Base-by-base conservation (phyloP, 2,797 vertebrate species). In the Rhinoraja longicauda region DNA sequence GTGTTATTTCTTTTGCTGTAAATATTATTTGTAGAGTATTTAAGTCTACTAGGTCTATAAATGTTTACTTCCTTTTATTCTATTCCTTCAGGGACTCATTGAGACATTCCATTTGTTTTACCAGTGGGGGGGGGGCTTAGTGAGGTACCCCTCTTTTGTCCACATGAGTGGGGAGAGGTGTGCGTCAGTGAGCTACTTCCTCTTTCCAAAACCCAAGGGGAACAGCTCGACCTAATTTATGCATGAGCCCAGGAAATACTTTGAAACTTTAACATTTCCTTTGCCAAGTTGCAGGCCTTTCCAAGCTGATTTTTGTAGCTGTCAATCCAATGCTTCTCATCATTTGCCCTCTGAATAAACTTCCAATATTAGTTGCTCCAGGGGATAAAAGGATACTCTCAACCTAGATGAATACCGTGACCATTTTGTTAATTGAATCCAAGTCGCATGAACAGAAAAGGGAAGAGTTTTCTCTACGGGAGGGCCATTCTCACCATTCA, bases 341-440 rank as follows among this genome's bases (percentile, higher is more conserved):
- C 64, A 13, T 88, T n/a, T 88, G n/a, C n/a, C 59, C 84, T 36
- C 7, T 64, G 84, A 88, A 24, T 88, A 88, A 36, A 36, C 62
- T 19, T 88, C 29, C 82, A 88, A 2, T 19, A 21, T 67, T 3
- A 67, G 67, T 15, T 15, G 62, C 59, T 67, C 62, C 62, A 67
- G n/a, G n/a, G 13, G 59, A 32, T 21, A 67, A 67, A 67, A 19
- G n/a, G 84, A 88, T 36, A 64, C 84, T 88, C 15, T 64, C n/a
- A 64, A 17, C 64, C 32, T 88, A 19, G 17, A 86, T 88, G n/a
- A 67, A 36, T 21, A 88, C 59, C 84, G 67, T 67, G 59, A 36
- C 59, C 67, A 57, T 53, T 59, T 88, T 88, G 84, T 36, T 64
- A 67, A 88, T 88, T 88, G n/a, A 88, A 88, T 88, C 77, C 32